Base-by-base conservation (phyloP, 92 coral and sea anemone genomes). In the Muricea muricata region DNA sequence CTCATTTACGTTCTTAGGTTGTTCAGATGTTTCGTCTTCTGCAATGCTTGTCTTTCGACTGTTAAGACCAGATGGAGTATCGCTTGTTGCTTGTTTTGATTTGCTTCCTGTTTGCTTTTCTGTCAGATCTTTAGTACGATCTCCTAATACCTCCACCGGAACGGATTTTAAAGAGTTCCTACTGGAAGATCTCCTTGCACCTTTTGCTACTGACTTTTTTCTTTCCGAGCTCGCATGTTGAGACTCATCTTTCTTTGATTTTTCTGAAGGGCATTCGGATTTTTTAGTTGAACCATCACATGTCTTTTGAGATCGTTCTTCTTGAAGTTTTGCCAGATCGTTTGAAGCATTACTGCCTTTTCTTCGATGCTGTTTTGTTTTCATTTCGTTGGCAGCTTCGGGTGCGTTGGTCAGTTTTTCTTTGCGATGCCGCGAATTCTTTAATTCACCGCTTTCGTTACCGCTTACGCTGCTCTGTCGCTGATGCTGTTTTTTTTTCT, bases 321-420 rank as follows among this genome's bases (percentile, higher is more conserved):
- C 45, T 52, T 21, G 6, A 11, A 31, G 65, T 75, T 35, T 75
- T 42, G 12, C 37, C 6, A 63, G 39, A 63, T 63, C 70, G 70
- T 17, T 63, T 63, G 37, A 35, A 63, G 37, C 30, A 3, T 20
- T 13, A 30, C 70, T 63, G 35, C 70, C 37, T 10, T 63, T 35
- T 39, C 70, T 63, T 63, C 70, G 70, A 63, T 63, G 70, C 18
- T 26, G 35, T 26, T 63, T 63, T 5, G 21, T 63, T 63, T 63
- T 63, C 21, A 15, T 26, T 25, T 63, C 37, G 11, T 63, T 63
- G 7, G 37, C 37, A 63, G 37, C 6, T 63, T 63, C 70, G 2
- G 70, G 30, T 7, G 70, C 15, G 37, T 63, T n/a, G n/a, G n/a
- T n/a, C n/a, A n/a, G n/a, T 10, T 29, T 63, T 1, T 63, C 15